These are phyloP conservation scores for Sceliomorpha sp. DNA, from an alignment of 2,888 invertebrate species.

Conservation along the genomic window DNA sequence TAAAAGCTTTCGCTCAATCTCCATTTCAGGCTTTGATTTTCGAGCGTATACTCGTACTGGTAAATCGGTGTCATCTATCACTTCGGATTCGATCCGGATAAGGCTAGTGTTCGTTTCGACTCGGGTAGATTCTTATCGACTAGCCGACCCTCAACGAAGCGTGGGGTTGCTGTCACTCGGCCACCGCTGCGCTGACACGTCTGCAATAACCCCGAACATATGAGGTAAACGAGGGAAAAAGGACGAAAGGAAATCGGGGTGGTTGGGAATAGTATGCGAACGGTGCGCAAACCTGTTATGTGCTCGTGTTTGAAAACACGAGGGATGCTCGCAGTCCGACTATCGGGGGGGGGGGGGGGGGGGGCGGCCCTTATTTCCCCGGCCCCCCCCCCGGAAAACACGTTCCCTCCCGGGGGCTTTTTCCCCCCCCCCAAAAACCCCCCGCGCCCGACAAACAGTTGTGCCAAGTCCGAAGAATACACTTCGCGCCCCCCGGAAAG, in stretches of 20 bases:
- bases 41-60: slow-evolving; percentile 5
- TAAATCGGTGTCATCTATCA: slow-evolving; percentile 75
- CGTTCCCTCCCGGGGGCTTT: too few species aligned
- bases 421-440: too few species aligned
- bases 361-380: too few species aligned
- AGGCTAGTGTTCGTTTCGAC: slow-evolving; percentile 58
- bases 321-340: not conserved
- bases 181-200: slow-evolving; percentile 46
- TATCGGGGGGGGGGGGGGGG: too few species aligned
- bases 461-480: too few species aligned
- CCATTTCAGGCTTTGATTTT: slow-evolving; percentile 9
- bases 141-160: slow-evolving; percentile 39
- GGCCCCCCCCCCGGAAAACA: too few species aligned
- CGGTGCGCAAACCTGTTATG: slow-evolving; percentile 1
- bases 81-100: slow-evolving; percentile 70
- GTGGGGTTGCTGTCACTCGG: slow-evolving; percentile 32
- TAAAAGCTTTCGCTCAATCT: slow-evolving; percentile 1
- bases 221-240: slow-evolving; percentile 30
- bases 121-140: slow-evolving; percentile 66
- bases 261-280: not conserved
- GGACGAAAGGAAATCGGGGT: not conserved
- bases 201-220: slow-evolving; percentile 45
- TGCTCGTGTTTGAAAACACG: not conserved
- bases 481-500: too few species aligned
- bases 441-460: too few species aligned